These are phyloP conservation scores for Oreonectes daqikongensis DNA, from an alignment of 2,797 vertebrate genomes.

Conservation along the genomic window DNA sequence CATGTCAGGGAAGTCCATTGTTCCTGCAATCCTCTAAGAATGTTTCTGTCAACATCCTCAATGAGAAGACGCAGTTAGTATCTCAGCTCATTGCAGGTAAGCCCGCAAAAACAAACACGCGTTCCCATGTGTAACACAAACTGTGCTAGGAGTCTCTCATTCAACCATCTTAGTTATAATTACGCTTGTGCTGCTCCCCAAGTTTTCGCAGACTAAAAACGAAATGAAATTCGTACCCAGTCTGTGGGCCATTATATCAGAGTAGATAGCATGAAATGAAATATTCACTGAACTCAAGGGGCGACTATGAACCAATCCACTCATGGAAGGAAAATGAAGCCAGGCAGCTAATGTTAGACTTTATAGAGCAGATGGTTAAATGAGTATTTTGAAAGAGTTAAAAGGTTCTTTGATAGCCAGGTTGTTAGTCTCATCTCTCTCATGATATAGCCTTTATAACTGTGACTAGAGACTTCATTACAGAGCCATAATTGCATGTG, in stretches of 20 bases:
- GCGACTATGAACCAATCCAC: neutral
- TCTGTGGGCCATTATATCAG: conserved; percentile 21
- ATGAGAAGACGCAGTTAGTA: conserved; percentile 89
- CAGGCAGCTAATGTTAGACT: conserved; percentile 43
- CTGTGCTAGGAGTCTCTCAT: neutral
- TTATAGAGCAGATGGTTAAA: conserved; percentile 51
- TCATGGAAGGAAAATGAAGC: conserved; percentile 27
- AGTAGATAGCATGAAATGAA: conserved; percentile 39
- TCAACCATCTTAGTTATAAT: conserved; percentile 10
- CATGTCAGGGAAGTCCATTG: conserved; percentile 86
- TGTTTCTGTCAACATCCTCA: conserved; percentile 93
- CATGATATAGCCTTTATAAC: conserved; percentile 39
- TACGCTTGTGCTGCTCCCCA: conserved; percentile 26
- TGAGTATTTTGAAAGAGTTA: conserved; percentile 48
- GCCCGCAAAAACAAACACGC: conserved; percentile 44
- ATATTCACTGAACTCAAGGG: conserved; percentile 39
- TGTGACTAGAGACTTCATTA: conserved; percentile 42
- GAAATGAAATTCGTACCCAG: neutral
- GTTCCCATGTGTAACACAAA: conserved; percentile 26
- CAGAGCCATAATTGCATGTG: conserved; percentile 42
- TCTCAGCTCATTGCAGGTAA: conserved; percentile 95
- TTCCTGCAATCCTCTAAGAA: conserved; percentile 98
- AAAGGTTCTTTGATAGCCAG: conserved; percentile 37
- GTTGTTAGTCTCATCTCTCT: conserved; percentile 46
- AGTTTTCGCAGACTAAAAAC: conserved; percentile 32